Base-by-base conservation (phyloP, 1,140 invertebrate species). In the Belonocnema kinseyi region DNA sequence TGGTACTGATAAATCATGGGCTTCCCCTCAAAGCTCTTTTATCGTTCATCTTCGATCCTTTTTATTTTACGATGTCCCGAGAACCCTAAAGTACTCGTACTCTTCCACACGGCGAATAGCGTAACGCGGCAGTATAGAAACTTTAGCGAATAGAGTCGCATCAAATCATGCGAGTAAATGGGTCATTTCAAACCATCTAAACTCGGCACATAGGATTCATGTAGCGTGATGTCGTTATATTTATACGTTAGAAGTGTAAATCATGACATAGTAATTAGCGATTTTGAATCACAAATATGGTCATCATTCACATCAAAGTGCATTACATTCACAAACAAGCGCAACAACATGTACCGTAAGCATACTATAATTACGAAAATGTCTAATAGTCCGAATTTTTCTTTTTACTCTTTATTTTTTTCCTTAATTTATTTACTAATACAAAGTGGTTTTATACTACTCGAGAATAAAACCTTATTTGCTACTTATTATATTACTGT, bases 381-480 rank as follows among this genome's bases (percentile, higher is more conserved):
- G 70, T 78, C 79, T 82, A 77, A 77, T 82, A 82, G 83, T 85
- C 82, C 84, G 73, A 78, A 79, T 46, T 40, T 7, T 46, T 80
- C 81, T 82, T 85, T 83, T 82, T 85, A 86, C 61, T 77, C 78
- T 85, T 83, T 10, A 46, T 79, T 86, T 77, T 80, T 89, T 89
- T 89, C 88, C 86, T 89, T 89, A 88, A 90, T 89, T 90, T 90
- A 89, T 89, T 88, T 82, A 87, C 83, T 85, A 85, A 88, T 81
- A 52, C 85, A 85, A 75, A 81, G 79, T 82, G 74, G 81, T 5
- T 33, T 33, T 5, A 3, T 5, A 33, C 26, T 33, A 33, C 2
- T 33, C 26, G 5, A 33, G 3, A 33, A 33, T 33, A 33, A 33
- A 33, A 33, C 26, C 2, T 33, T 88, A 88, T 89, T 89, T 78